Base-by-base conservation (phyloP, 2,113 vertebrate species). In the Pachycephala philippinensis region DNA sequence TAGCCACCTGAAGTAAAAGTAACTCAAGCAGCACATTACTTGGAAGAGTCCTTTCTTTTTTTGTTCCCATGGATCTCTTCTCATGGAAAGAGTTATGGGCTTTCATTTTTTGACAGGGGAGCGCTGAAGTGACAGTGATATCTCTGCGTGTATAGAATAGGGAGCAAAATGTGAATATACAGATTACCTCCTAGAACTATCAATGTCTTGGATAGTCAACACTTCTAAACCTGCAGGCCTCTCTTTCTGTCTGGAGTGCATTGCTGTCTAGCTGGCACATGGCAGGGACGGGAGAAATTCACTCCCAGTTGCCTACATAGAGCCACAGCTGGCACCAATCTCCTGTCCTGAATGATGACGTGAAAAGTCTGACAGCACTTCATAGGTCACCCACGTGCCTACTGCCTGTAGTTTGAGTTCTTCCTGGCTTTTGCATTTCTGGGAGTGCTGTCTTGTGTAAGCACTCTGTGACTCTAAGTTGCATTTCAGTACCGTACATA, bases 281-380 rank as follows among this genome's bases (percentile, higher is more conserved):
- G 31, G 4, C 30, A 61, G 15, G 42, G 10, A 2, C 47, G n/a
- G 24, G 12, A 76, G 30, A 83, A 76, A 26, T 39, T 11, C 33
- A n/a, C 17, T 49, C 9, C 42, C 31, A 13, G 7, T 26, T 89
- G 13, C 7, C 40, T 35, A 21, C 4, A 10, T 0, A 50, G 64
- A 78, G 9, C 64, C 23, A 26, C 47, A 69, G 21, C 26, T n/a
- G 42, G 56, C 69, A 70, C 39, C 21, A 66, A 23, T 40, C 31
- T 77, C 22, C 45, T 52, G n/a, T 53, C 17, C 39, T 31, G 21
- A 35, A 11, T 11, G 20, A 50, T 49, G 42, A 63, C 0, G 0
- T 26, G 56, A 35, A 49, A 74, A 84, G 33, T 18, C 37, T 83
- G 53, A 30, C 23, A 74, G 28, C 9, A 8, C 13, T 44, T 84